phyloP scores from a whole-genome alignment of 2,113 vertebrate species.

The Halichoerus grypus region DNA sequence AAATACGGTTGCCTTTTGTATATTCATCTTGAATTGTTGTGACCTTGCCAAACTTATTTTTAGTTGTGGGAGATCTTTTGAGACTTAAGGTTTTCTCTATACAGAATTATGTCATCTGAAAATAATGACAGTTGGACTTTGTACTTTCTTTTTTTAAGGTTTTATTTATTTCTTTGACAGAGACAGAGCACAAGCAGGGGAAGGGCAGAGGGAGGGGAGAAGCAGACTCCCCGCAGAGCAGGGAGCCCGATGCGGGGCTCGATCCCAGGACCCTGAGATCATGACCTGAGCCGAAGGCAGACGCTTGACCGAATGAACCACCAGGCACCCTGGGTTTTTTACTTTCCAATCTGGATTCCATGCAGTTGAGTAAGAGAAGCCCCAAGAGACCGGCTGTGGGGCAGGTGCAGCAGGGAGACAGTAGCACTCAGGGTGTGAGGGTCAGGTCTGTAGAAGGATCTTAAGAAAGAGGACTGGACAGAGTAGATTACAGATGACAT shows the following conservation, averaged over 20 bases:
- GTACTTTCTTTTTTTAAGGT: too few relatives aligned
- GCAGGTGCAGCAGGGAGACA: background rate
- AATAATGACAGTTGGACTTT: background rate
- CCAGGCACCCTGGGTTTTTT: background rate
- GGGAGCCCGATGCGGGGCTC: too few relatives aligned
- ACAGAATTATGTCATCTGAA: background rate
- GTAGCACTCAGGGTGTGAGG: background rate
- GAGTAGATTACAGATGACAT: background rate
- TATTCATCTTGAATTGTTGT: background rate
- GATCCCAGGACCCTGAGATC: too few relatives aligned
- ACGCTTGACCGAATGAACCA: too few relatives aligned
- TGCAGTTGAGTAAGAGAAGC: background rate
- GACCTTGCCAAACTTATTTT: background rate
- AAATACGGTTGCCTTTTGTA: background rate
- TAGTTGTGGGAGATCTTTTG: background rate
- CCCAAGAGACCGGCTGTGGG: background rate
- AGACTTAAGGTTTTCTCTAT: background rate
- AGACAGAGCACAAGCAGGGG: too few relatives aligned
- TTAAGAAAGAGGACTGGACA: background rate
- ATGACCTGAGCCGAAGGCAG: too few relatives aligned
- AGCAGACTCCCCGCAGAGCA: too few relatives aligned
- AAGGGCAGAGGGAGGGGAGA: too few relatives aligned
- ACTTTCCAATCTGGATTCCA: background rate
- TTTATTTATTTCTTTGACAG: too few relatives aligned
- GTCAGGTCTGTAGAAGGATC: background rate